Conservation (phyloP, 1,140 invertebrate genomes). For the Penaeus japonicus region DNA sequence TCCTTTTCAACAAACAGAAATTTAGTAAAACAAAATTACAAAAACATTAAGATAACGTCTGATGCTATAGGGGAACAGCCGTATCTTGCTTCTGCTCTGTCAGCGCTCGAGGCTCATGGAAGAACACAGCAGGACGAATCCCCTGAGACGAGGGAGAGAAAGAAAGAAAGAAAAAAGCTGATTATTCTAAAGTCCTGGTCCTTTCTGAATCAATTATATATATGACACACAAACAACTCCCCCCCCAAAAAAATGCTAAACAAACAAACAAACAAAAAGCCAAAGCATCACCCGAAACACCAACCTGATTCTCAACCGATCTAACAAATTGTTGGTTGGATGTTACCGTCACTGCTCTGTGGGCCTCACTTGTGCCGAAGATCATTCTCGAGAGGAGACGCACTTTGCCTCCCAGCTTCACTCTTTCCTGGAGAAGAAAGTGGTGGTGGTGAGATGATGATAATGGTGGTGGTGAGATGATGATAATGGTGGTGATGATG, state of each 20-base stretch:
- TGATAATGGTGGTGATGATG: too few relatives aligned
- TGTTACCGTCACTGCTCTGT: constrained; percentile 33
- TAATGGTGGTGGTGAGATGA: too few relatives aligned
- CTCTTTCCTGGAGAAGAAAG: constrained; percentile 16
- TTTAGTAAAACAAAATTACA: too few relatives aligned
- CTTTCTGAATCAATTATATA: too few relatives aligned
- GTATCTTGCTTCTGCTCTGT: not conserved
- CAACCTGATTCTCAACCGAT: constrained; percentile 32
- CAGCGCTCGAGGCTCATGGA: not conserved
- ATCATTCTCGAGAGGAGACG: constrained; percentile 18
- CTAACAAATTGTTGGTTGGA: constrained; percentile 41
- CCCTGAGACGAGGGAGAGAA: not conserved
- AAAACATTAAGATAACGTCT: too few relatives aligned
- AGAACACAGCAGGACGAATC: not conserved
- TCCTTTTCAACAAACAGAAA: too few relatives aligned
- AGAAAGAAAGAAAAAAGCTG: too few relatives aligned
- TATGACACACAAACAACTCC: too few relatives aligned
- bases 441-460: not conserved
- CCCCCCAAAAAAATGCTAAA: not conserved
- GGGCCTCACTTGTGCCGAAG: constrained; percentile 35
- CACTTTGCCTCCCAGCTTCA: constrained; percentile 18
- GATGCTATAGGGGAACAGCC: not conserved
- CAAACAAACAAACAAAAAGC: not conserved
- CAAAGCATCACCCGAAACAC: not conserved
- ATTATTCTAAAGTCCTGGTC: too few relatives aligned